phyloP scores from a whole-genome alignment of 2,888 invertebrate species.

The Cacoxenus indagator region DNA sequence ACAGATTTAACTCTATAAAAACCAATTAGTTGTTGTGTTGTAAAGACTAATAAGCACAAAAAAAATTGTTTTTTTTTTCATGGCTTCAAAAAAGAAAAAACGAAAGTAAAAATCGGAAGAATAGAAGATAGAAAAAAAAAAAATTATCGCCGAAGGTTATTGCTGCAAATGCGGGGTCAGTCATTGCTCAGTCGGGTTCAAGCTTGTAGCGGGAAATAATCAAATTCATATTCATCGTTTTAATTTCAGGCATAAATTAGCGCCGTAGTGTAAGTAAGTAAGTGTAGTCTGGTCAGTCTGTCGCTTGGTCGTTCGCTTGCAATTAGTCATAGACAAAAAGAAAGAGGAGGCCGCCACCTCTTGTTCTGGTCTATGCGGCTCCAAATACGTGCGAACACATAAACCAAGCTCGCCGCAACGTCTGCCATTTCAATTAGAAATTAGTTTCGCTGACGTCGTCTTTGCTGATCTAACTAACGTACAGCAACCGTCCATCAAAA shows the following conservation, averaged over 20 bases:
- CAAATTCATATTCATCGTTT: conserved; percentile 43
- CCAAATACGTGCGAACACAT: background rate
- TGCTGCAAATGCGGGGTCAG: conserved; percentile 25
- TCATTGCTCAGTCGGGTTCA: background rate
- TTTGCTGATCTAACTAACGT: background rate
- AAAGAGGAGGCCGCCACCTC: background rate
- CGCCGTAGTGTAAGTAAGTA: conserved; percentile 31
- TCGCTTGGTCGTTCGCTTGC: background rate
- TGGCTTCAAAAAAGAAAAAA: background rate
- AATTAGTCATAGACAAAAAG: background rate
- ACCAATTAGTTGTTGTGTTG: conserved; percentile 34
- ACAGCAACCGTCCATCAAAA: conserved; percentile 39
- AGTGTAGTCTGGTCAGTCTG: conserved; percentile 31
- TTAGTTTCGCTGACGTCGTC: conserved; percentile 42
- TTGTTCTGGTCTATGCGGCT: conserved; percentile 27
- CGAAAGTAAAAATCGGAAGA: background rate
- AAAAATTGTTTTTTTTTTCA: background rate
- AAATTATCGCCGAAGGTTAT: conserved; percentile 23
- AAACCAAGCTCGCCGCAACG: conserved; percentile 22
- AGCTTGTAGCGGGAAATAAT: conserved; percentile 49
- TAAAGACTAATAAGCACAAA: background rate
- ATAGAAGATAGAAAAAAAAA: background rate
- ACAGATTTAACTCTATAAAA: conserved; percentile 55
- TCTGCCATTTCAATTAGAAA: conserved; percentile 61
- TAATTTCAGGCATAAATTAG: conserved; percentile 38